phyloP scores from a whole-genome alignment of 2,888 invertebrate species.

The Ariolimax columbianus region DNA sequence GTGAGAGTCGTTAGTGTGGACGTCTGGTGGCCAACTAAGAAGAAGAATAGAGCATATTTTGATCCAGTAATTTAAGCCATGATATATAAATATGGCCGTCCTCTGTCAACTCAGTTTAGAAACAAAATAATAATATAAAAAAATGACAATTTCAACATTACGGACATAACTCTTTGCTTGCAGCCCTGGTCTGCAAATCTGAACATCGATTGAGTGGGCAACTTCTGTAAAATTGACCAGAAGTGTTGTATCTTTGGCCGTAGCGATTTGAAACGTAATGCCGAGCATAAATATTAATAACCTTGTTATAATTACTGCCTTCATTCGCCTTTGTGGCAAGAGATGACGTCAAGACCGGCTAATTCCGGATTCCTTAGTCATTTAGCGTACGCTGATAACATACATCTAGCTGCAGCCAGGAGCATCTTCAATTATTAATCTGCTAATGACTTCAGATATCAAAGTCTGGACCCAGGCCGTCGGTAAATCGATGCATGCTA shows the following conservation, averaged over 20 bases:
- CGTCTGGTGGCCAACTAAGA: too few species aligned
- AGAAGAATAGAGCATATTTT: too few species aligned
- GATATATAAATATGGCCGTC: too few species aligned
- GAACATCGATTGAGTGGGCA: too few species aligned
- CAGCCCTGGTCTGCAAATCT: too few species aligned
- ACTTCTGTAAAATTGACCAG: background rate
- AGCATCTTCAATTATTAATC: constrained; percentile 35
- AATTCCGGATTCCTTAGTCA: background rate
- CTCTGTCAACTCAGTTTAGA: too few species aligned
- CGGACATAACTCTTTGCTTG: too few species aligned
- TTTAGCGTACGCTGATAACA: background rate
- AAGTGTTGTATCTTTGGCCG: background rate
- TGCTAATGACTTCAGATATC: constrained; percentile 31
- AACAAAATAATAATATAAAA: too few species aligned
- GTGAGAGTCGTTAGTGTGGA: too few species aligned
- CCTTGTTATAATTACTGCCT: background rate
- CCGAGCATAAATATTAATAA: constrained; percentile 29
- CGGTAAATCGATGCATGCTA: background rate
- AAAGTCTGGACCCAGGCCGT: background rate
- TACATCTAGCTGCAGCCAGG: background rate
- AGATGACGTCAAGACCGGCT: background rate
- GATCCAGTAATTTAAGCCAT: too few species aligned
- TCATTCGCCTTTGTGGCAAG: background rate
- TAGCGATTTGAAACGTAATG: background rate
- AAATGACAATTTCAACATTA: too few species aligned